phyloP scores from a whole-genome alignment of 2,888 invertebrate species.

The Cataglyphis livida region DNA sequence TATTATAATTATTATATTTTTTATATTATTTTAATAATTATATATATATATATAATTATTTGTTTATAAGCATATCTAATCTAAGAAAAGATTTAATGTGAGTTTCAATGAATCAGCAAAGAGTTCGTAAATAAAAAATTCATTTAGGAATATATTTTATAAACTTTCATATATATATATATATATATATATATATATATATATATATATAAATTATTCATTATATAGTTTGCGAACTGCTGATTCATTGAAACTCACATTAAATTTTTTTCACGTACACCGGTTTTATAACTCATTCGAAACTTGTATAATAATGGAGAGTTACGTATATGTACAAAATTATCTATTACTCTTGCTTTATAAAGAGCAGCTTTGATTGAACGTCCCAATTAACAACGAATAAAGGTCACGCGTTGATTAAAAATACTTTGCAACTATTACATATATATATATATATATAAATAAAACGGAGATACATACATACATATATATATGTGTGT shows the following conservation, averaged over 20 bases:
- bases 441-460: no score
- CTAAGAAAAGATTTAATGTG: no score
- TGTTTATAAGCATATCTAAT: no score
- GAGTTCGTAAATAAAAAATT: no score
- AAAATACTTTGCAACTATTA: constrained; percentile 4
- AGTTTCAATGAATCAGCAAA: no score
- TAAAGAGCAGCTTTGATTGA: neutral
- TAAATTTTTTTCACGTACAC: neutral
- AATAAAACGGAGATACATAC: neutral
- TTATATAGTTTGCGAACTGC: no score
- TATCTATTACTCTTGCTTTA: neutral
- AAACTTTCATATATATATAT: no score
- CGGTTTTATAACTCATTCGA: neutral
- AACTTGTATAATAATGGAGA: neutral
- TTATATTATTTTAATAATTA: no score
- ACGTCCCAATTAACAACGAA: neutral
- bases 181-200: neutral
- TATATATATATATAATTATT: neutral
- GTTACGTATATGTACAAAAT: neutral
- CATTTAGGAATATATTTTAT: no score
- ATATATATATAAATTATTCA: neutral
- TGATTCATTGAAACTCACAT: neutral
- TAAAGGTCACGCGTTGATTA: neutral
- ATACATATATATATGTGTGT: neutral
- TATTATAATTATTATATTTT: no score